A percentile compares a stretch with the other conserved stretches of the same genome.
Evolutionary conservation across 2,888 invertebrate species (phyloP).

Genomic region (Griposia aprilina): DNA sequence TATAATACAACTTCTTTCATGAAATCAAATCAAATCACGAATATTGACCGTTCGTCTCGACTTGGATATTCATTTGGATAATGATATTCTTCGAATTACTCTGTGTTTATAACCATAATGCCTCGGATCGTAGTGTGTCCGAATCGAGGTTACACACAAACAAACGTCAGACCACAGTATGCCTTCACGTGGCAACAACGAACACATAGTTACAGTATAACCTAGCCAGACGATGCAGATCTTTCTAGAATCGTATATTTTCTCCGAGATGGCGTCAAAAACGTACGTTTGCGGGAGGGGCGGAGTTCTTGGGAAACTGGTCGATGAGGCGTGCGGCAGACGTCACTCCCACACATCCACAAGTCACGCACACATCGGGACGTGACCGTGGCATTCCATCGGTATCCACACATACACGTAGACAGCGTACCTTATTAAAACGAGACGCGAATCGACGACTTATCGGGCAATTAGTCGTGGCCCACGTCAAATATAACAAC

Average conservation of each 20-base stretch:
- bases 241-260: slow-evolving; percentile 79
- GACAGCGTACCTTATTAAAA: slow-evolving; percentile 90
- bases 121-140: slow-evolving; percentile 85
- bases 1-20: slow-evolving; percentile 55
- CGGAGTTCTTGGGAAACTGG: slow-evolving; percentile 76
- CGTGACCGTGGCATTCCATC: slow-evolving; percentile 90
- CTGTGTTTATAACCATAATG: slow-evolving; percentile 88
- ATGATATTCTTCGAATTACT: slow-evolving; percentile 89
- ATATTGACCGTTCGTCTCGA: slow-evolving; percentile 76
- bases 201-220: slow-evolving; percentile 82
- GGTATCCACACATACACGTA: slow-evolving; percentile 86
- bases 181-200: slow-evolving; percentile 89
- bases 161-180: slow-evolving; percentile 78
- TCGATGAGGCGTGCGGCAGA: slow-evolving; percentile 85
- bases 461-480: slow-evolving; percentile 90
- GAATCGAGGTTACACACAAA: slow-evolving; percentile 90
- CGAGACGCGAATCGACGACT: slow-evolving; percentile 91
- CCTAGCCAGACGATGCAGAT: slow-evolving; percentile 74
- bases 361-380: slow-evolving; percentile 75
- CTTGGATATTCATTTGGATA: slow-evolving; percentile 87
- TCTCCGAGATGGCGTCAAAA: slow-evolving; percentile 70
- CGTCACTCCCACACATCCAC: slow-evolving; percentile 87
- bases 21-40: slow-evolving; percentile 78
- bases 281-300: slow-evolving; percentile 72
- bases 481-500: slow-evolving; percentile 84